A percentile compares a stretch with the other conserved stretches of the same genome.
Evolutionary conservation across 2,797 vertebrate genomes (phyloP).

Genomic region (Crocodylus rhombifer): DNA sequence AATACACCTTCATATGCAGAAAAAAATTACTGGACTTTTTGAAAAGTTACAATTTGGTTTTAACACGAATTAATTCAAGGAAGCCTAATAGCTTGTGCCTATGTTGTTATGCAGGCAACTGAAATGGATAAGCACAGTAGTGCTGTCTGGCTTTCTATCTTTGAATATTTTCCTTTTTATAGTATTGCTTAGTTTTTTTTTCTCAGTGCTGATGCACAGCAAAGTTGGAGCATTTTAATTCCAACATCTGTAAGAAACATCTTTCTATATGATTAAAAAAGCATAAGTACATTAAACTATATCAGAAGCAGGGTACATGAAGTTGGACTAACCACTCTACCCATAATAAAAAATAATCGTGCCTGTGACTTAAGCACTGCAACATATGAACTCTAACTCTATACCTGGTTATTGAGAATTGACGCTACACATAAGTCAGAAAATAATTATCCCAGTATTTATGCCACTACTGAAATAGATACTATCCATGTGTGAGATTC

Average conservation of each 20-base stretch:
- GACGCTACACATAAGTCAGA: background rate
- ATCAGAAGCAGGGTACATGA: background rate
- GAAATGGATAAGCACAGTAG: background rate
- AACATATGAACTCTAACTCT: background rate
- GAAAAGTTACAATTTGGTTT: background rate
- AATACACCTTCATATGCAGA: background rate
- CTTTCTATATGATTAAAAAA: background rate
- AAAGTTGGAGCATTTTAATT: background rate
- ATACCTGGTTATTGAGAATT: background rate
- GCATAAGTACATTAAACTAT: background rate
- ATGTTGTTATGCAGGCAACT: background rate
- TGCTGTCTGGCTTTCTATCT: background rate
- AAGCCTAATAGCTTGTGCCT: rapidly evolving
- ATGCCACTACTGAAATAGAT: background rate
- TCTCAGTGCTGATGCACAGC: background rate
- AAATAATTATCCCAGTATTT: background rate
- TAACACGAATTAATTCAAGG: background rate
- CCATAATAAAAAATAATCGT: rapidly evolving
- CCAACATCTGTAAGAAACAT: background rate
- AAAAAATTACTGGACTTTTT: background rate
- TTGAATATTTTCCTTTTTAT: background rate
- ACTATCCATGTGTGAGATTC: background rate
- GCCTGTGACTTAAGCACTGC: background rate
- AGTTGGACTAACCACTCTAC: background rate
- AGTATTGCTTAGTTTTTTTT: background rate